Base-by-base conservation (phyloP, 1,140 invertebrate genomes). In the Colletes latitarsis region DNA sequence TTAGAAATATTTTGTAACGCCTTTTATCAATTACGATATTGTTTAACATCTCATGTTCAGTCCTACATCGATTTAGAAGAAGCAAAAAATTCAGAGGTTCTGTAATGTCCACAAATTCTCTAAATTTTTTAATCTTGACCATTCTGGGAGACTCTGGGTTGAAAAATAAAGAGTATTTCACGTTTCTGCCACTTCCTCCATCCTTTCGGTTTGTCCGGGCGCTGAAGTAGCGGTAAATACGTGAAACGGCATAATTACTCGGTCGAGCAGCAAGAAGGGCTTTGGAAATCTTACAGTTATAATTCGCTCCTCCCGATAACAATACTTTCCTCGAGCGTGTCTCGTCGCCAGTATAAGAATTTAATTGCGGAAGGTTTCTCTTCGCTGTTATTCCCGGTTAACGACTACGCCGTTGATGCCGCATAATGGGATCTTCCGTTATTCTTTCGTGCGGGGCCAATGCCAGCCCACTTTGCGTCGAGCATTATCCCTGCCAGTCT, bases 321-420 rank as follows among this genome's bases (percentile, higher is more conserved):
- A 55, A 71, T 62, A 41, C 60, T 2, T 30, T 15, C 17, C 49
- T 64, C 15, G 41, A 46, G 39, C 69, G 19, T 39, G 55, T 77
- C 53, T 70, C 72, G 52, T 4, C 19, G 63, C 6, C 30, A 68
- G 62, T 72, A 73, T 81, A 80, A 86, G 74, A 88, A 86, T 88
- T 88, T 86, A 88, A 88, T 88, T 88, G 82, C 77, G 49, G 30
- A 78, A n/a, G 71, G 66, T 68, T 82, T 77, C 63, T 55, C 67
- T 30, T 69, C 70, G 74, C 74, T 66, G 64, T 86, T 84, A 83
- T 83, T 83, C 58, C 73, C 72, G 72, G 49, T 80, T 71, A 77
- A 73, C 69, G 79, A 73, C 78, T 63, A 62, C 53, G 46, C 12
- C 46, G 53, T 9, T 60, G 71, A 62, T 77, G 63, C 66, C 67